Conservation (phyloP, 2,888 invertebrate genomes). For the Danaus chrysippus region DNA sequence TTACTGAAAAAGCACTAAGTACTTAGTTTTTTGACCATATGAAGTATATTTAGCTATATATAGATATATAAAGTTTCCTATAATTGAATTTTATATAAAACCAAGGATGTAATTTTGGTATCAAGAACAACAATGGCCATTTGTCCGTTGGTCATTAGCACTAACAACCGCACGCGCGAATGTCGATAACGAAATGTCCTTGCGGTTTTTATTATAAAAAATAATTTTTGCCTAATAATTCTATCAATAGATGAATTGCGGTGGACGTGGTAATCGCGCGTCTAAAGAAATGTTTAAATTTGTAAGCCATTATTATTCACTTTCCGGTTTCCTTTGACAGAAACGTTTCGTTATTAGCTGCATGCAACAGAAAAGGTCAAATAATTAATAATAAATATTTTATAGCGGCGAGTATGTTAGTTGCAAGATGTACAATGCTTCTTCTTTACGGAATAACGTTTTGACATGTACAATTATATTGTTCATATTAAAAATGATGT, state of each 20-base stretch:
- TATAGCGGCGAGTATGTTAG: neutral
- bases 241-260: conserved; percentile 70
- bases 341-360: conserved; percentile 39
- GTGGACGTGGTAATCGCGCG: conserved; percentile 59
- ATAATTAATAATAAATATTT: conserved; percentile 13
- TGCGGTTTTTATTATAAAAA: conserved; percentile 61
- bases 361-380: conserved; percentile 34
- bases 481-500: too few species aligned
- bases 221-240: conserved; percentile 62
- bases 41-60: too few species aligned
- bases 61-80: too few species aligned
- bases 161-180: conserved; percentile 67
- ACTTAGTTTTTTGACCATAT: too few species aligned
- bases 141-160: conserved; percentile 57
- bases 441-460: too few species aligned
- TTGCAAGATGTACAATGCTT: too few species aligned
- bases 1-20: too few species aligned
- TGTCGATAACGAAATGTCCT: conserved; percentile 50
- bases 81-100: conserved; percentile 9
- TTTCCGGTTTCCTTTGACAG: conserved; percentile 45
- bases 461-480: too few species aligned
- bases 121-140: conserved; percentile 49
- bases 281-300: conserved; percentile 49
- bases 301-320: conserved; percentile 40
- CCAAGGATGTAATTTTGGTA: conserved; percentile 56